Percentiles rank a stretch among this genome's conserved stretches.
These are phyloP conservation scores for Manduca sexta DNA, from an alignment of 1,140 invertebrate genomes.

Conservation along the genomic window DNA sequence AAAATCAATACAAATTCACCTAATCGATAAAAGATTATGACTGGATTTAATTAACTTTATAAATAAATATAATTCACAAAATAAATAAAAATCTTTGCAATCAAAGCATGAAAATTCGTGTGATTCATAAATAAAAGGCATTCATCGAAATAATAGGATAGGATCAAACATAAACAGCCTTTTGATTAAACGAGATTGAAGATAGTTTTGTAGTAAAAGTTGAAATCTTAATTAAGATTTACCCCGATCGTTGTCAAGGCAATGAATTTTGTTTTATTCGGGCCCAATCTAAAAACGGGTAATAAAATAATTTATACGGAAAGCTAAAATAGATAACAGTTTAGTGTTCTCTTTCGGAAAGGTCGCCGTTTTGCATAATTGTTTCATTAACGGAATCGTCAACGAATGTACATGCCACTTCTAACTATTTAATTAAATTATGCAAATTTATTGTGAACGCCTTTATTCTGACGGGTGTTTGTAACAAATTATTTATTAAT, in stretches of 20 bases:
- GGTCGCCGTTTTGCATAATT: constrained; percentile 18
- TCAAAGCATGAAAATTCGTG: no score
- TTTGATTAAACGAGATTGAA: not conserved
- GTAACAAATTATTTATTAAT: no score
- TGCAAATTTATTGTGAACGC: no score
- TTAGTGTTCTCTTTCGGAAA: constrained; percentile 15
- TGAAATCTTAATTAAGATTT: constrained; percentile 12
- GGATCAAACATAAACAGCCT: not conserved
- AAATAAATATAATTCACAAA: no score
- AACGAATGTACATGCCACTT: not conserved
- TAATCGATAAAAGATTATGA: no score
- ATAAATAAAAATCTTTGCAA: no score
- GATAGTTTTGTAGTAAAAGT: not conserved
- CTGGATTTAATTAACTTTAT: no score
- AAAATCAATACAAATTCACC: no score
- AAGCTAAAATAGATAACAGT: constrained; percentile 27
- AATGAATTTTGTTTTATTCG: constrained; percentile 11
- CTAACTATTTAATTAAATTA: not conserved
- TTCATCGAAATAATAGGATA: not conserved
- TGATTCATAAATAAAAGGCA: not conserved
- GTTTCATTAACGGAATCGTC: constrained; percentile 10
- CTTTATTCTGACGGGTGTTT: no score
- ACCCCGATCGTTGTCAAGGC: constrained; percentile 8
- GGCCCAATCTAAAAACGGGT: not conserved
- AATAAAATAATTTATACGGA: constrained; percentile 24